Evolutionary conservation across 2,888 invertebrate species (phyloP).

Genomic region (Drosophila setosimentum): DNA sequence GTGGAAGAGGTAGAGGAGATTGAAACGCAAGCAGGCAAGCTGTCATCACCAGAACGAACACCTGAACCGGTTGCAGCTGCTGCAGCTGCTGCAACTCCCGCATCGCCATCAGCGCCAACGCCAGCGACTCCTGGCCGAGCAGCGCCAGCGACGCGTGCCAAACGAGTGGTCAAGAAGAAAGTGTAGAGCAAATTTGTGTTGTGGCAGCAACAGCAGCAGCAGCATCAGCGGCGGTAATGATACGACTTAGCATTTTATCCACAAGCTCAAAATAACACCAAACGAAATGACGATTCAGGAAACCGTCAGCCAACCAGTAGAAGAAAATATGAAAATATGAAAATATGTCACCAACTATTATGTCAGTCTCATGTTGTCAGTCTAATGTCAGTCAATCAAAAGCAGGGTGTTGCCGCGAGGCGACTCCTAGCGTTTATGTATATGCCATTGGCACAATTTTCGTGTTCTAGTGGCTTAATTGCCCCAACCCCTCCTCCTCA

Average conservation of each 20-base stretch:
- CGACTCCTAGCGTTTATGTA: conserved; percentile 15
- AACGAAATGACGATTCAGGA: conserved; percentile 3
- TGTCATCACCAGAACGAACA: conserved; percentile 3
- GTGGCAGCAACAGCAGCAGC: neutral
- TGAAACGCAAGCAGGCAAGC: neutral
- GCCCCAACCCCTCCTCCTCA: conserved; percentile 15
- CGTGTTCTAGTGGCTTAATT: conserved; percentile 13
- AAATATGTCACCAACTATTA: neutral
- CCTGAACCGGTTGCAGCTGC: conserved; percentile 4
- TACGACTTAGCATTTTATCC: conserved; percentile 62
- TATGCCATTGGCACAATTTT: conserved; percentile 11
- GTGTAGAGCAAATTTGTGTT: conserved; percentile 40
- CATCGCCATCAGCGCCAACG: conserved; percentile 5
- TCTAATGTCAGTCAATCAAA: conserved; percentile 4
- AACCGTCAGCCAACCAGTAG: conserved; percentile 7
- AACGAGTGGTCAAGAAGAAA: conserved; percentile 65
- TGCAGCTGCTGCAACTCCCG: neutral
- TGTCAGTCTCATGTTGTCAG: conserved; percentile 2
- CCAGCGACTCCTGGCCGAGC: conserved; percentile 11
- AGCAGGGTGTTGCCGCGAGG: conserved; percentile 1
- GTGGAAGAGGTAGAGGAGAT: neutral
- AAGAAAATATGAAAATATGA: neutral
- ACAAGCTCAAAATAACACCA: conserved; percentile 58
- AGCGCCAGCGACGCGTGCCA: conserved; percentile 46
- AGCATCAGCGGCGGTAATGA: conserved; percentile 23